Conservation (phyloP, 23 tunicate species). For the Styela clava region DNA sequence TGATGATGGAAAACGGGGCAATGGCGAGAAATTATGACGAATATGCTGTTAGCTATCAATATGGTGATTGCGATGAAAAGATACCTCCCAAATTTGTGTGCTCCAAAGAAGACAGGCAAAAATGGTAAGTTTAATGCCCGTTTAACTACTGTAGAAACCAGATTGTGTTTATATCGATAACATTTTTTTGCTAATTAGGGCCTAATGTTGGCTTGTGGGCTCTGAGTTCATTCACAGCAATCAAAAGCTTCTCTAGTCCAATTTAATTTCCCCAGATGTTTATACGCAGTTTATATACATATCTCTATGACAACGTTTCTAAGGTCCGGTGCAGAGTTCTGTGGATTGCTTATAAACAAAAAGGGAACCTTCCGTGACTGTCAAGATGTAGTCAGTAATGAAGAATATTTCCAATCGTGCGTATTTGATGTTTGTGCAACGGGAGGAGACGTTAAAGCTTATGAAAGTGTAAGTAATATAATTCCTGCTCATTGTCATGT, state of each 20-base stretch:
- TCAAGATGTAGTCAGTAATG: neutral
- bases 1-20: conserved; percentile 13
- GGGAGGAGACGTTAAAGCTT: conserved; percentile 29
- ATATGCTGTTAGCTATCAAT: conserved; percentile 17
- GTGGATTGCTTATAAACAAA: conserved; percentile 9
- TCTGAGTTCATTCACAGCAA: too few relatives aligned
- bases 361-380: conserved; percentile 19
- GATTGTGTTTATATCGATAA: too few relatives aligned
- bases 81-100: conserved; percentile 16
- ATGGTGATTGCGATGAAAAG: conserved; percentile 16
- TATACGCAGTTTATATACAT: too few relatives aligned
- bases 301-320: neutral
- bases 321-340: conserved; percentile 11
- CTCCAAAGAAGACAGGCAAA: conserved; percentile 8
- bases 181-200: too few relatives aligned
- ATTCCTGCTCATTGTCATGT: too few relatives aligned
- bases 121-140: conserved; percentile 26
- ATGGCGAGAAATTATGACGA: conserved; percentile 5
- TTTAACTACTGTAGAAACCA: too few relatives aligned
- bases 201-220: too few relatives aligned
- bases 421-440: conserved; percentile 80
- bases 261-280: too few relatives aligned
- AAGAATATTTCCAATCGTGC: conserved; percentile 54
- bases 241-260: too few relatives aligned
- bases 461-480: neutral